phyloP scores from a whole-genome alignment of 2,888 invertebrate genomes.

The Callimorpha dominula region DNA sequence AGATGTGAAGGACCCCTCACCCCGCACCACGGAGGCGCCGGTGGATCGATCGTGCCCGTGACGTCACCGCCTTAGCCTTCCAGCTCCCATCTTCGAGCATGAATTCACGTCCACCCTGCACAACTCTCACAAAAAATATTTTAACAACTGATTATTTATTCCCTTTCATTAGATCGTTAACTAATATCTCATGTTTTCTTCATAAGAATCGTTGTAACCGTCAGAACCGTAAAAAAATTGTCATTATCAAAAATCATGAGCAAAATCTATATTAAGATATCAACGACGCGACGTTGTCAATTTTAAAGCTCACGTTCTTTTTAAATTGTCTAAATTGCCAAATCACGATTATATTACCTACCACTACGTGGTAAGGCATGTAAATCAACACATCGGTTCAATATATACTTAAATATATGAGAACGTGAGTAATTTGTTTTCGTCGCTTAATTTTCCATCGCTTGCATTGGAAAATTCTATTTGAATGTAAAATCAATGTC shows the following conservation, averaged over 20 bases:
- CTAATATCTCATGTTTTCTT: slow-evolving; percentile 5
- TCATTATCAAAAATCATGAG: neutral
- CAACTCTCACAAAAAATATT: slow-evolving; percentile 42
- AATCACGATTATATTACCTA: slow-evolving; percentile 15
- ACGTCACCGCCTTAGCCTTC: slow-evolving; percentile 82
- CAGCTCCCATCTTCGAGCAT: slow-evolving; percentile 60
- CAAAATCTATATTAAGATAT: neutral
- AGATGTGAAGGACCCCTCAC: slow-evolving; percentile 53
- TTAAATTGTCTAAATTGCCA: slow-evolving; percentile 8
- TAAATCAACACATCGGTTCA: slow-evolving; percentile 12
- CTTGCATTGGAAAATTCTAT: slow-evolving; percentile 26
- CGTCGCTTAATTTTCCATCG: slow-evolving; percentile 22
- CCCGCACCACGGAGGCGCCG: slow-evolving; percentile 46
- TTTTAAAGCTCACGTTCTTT: slow-evolving; percentile 3
- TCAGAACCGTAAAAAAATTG: neutral
- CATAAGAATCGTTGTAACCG: neutral
- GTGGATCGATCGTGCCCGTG: slow-evolving; percentile 76
- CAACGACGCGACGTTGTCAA: neutral
- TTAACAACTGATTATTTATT: slow-evolving; percentile 40
- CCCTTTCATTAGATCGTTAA: slow-evolving; percentile 27
- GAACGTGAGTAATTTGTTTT: slow-evolving; percentile 15
- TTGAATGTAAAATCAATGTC: slow-evolving; percentile 34
- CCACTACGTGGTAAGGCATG: slow-evolving; percentile 2
- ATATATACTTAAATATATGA: slow-evolving; percentile 1
- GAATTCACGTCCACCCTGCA: slow-evolving; percentile 40